Evolutionary conservation across 2,797 vertebrate species (phyloP), one percentile per base, ranked within the genome.

Genomic region (Gephyroberyx darwinii): DNA sequence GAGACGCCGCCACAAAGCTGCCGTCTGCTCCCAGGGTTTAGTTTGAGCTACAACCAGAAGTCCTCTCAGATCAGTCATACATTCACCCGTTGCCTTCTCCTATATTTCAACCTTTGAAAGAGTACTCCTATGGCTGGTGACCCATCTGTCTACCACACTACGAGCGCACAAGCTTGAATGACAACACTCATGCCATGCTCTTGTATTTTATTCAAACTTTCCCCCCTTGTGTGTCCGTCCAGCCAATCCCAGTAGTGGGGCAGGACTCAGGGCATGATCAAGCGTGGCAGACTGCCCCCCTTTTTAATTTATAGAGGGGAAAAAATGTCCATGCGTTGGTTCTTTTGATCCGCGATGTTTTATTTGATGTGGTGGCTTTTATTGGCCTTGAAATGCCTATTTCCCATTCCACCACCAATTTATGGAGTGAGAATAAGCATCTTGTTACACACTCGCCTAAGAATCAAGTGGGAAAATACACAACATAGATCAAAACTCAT

Each of bases 171-270:
- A 86, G 90, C 83, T 69, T 77, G 81, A 88, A 91, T 86, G 85
- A 91, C 90, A 89, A 91, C 90, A 90, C 77, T 85, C 35, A 81
- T 90, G 86, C 90, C 91, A 93, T 90, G 87, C 90, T 67, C 91
- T 89, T 89, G 90, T 91, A 90, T 94, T 95, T 94, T 94, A 95
- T 95, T 93, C 90, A 93, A 94, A 94, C 91, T 93, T 92, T 91
- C 91, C 91, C 90, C 92, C 91, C 89, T 89, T 90, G 87, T 77
- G 88, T 77, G 81, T 90, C 84, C 50, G 81, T 78, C 59, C 91
- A 92, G 89, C 95, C 95, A 96, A 95, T 95, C 90, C 88, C 88
- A 84, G 75, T 69, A 82, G 90, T 87, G 94, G 89, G 93, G 92
- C 91, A 86, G 95, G 91, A 86, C 91, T 81, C 84, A 16, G 84